A percentile compares a stretch with the other conserved stretches of the same genome.
phyloP scores from a whole-genome alignment of 2,113 vertebrate genomes.

The Riparia riparia region DNA sequence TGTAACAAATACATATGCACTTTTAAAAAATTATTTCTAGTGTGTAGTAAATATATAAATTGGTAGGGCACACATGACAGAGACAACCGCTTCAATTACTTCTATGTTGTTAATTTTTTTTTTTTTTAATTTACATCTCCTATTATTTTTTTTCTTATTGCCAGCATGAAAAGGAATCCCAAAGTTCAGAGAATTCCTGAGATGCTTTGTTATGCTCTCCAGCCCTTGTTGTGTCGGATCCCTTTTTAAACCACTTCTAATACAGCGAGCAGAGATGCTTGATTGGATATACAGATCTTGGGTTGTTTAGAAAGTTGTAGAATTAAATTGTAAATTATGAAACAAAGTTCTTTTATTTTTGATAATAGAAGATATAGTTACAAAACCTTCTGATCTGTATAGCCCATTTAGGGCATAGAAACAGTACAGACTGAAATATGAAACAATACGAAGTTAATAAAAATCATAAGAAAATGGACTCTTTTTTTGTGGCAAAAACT shows the following conservation, averaged over 20 bases:
- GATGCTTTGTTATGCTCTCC: neutral
- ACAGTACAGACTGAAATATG: neutral
- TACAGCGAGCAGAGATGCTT: neutral
- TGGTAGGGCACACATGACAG: neutral
- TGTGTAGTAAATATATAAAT: neutral
- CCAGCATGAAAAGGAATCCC: neutral
- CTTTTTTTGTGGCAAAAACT: neutral
- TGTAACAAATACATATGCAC: neutral
- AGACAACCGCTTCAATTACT: neutral
- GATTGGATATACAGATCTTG: neutral
- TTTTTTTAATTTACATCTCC: neutral
- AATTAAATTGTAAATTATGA: neutral
- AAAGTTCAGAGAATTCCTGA: neutral
- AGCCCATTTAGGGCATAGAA: neutral
- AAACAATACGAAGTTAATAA: neutral
- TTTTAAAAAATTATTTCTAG: neutral
- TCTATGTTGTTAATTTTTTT: neutral
- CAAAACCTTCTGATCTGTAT: neutral
- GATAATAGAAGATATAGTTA: neutral
- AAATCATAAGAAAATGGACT: neutral
- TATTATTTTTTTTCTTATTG: neutral
- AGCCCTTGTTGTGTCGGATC: neutral
- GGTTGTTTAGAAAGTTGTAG: neutral
- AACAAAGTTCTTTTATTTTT: neutral
- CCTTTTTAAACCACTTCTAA: neutral